Conservation (phyloP, 2,888 invertebrate genomes). For the Morpho deidamia region DNA sequence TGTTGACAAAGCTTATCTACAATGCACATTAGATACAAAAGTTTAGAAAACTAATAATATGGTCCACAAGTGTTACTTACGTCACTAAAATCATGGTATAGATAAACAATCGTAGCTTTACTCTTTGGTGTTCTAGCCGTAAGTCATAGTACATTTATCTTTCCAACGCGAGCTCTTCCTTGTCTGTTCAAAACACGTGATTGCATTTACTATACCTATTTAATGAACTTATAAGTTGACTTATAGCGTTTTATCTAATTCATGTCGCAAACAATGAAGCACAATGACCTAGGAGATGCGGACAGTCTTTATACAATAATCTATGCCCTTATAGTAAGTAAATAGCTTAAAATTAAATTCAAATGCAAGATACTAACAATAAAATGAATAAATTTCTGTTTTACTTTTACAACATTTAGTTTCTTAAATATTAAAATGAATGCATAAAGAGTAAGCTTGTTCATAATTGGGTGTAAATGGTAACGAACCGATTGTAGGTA, state of each 20-base stretch:
- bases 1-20: slow-evolving; percentile 18
- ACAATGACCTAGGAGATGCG: slow-evolving; percentile 16
- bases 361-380: slow-evolving; percentile 13
- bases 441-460: not conserved
- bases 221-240: not conserved
- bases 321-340: slow-evolving; percentile 7
- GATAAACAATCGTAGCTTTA: slow-evolving; percentile 37
- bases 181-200: slow-evolving; percentile 14
- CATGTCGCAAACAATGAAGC: not conserved
- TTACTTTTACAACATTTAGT: too few relatives aligned
- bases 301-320: slow-evolving; percentile 17
- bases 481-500: slow-evolving; percentile 17
- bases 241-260: not conserved
- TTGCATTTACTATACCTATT: slow-evolving; percentile 21
- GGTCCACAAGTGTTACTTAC: slow-evolving; percentile 35
- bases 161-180: slow-evolving; percentile 27
- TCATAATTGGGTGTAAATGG: slow-evolving; percentile 12
- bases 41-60: slow-evolving; percentile 26
- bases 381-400: not conserved
- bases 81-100: slow-evolving; percentile 39
- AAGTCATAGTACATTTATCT: slow-evolving; percentile 38
- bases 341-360: slow-evolving; percentile 14
- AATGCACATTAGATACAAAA: slow-evolving; percentile 10
- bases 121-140: slow-evolving; percentile 78
- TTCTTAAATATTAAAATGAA: too few relatives aligned